Base-by-base conservation (phyloP, 2,113 vertebrate genomes). In the Diglossa brunneiventris region DNA sequence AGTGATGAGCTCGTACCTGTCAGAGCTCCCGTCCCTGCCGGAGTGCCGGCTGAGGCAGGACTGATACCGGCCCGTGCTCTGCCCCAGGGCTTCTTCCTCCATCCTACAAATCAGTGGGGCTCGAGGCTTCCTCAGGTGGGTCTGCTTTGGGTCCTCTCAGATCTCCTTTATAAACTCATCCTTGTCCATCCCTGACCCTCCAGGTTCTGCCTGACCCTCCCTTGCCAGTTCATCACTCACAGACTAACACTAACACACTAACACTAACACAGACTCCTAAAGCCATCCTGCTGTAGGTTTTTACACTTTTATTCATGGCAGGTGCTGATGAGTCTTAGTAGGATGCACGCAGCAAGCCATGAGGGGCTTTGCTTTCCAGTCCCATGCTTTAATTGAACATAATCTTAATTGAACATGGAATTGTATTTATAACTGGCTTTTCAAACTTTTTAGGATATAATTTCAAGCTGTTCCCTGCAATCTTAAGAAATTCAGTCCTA, bases 61-160 rank as follows among this genome's bases (percentile, higher is more conserved):
- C 81, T 31, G 3, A 6, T 15, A 11, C 26, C 9, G 37, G 37
- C 28, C 17, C 11, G 3, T 4, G 41, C 50, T 16, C 50, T 19
- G 7, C 16, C 28, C 14, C 15, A 7, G 39, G 16, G 7, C 47
- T 70, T 9, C 41, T 33, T 59, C 52, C 68, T 24, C 58, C 58
- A 2, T 4, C 82, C 35, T 1, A 10, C 44, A 33, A 20, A 23
- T 13, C 2, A 0, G 6, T 1, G 16, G 21, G 35, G 59, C 24
- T 35, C 5, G 8, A 21, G 58, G n/a, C 23, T 37, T 13, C 19
- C 19, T 5, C 13, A 3, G 21, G 0, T 6, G 6, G 13, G 62
- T 12, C 24, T 20, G 70, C 1, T 42, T 15, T 33, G 39, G 42
- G 13, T 27, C 59, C 49, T 19, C 50, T 17, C 11, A 14, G 7